Percentiles rank a stretch among this genome's conserved stretches.
phyloP scores from a whole-genome alignment of 2,113 vertebrate species.

The Sprattus sprattus region DNA sequence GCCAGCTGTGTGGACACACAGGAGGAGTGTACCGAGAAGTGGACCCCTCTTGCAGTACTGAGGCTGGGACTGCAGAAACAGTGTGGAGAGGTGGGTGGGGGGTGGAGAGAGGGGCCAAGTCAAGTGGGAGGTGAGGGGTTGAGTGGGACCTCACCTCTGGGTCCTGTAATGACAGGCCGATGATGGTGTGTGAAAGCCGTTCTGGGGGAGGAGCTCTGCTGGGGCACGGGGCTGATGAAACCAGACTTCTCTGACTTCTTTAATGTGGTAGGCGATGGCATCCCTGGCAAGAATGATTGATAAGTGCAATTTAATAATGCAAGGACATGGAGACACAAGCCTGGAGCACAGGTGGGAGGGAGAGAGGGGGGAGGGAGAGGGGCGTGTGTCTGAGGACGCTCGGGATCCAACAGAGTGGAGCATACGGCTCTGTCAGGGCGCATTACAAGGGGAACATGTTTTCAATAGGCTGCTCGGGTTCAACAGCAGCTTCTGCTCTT shows the following conservation, averaged over 20 bases:
- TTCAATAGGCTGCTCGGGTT: neutral
- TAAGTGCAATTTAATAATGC: conserved; percentile 84
- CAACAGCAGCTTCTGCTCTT: neutral
- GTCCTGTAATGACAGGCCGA: conserved; percentile 95
- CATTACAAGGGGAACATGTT: neutral
- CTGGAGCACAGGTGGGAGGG: conserved; percentile 76
- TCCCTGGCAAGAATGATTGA: conserved; percentile 91
- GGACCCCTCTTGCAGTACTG: neutral
- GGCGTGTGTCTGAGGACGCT: conserved; percentile 13
- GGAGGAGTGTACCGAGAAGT: neutral
- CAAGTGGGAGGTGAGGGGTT: conserved; percentile 25
- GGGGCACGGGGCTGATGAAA: conserved; percentile 90
- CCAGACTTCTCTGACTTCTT: conserved; percentile 98
- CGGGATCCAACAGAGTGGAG: conserved; percentile 29
- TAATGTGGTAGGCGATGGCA: conserved; percentile 90
- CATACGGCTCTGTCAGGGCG: neutral
- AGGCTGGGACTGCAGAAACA: neutral
- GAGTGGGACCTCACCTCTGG: conserved; percentile 90
- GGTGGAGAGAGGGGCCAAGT: conserved; percentile 21
- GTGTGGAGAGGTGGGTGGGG: neutral
- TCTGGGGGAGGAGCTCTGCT: conserved; percentile 90
- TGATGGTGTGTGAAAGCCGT: conserved; percentile 96
- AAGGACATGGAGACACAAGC: conserved; percentile 77
- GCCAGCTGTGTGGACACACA: conserved; percentile 20
- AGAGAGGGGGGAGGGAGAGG: conserved; percentile 60